Evolutionary conservation across 2,888 invertebrate genomes (phyloP).

Genomic region (Andrena hattorfiana): DNA sequence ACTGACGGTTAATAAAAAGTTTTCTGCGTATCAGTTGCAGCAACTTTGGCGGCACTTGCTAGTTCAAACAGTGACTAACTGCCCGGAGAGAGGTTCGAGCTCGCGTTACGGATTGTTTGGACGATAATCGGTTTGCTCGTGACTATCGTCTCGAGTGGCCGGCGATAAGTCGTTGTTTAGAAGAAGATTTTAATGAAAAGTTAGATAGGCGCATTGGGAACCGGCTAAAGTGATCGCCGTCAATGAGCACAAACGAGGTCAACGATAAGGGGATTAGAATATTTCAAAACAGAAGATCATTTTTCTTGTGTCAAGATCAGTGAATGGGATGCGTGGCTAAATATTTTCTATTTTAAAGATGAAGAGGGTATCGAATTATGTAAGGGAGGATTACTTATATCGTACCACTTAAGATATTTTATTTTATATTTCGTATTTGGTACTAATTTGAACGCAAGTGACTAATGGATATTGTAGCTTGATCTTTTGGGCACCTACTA

Average conservation of each 20-base stretch:
- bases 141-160: background rate
- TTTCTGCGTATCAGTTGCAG: slow-evolving; percentile 28
- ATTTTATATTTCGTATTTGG: too few relatives aligned
- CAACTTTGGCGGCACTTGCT: background rate
- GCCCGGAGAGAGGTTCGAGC: background rate
- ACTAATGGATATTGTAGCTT: too few relatives aligned
- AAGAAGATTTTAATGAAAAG: background rate
- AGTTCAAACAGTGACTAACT: slow-evolving; percentile 22
- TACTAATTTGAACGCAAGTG: too few relatives aligned
- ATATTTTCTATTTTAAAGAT: too few relatives aligned
- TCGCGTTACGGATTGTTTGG: background rate
- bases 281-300: background rate
- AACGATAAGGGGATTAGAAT: too few relatives aligned
- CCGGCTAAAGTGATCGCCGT: background rate
- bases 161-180: background rate
- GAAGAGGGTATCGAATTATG: too few relatives aligned
- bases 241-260: too few relatives aligned
- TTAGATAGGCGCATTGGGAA: background rate
- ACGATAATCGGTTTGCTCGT: background rate
- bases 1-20: slow-evolving; percentile 45
- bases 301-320: background rate
- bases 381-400: too few relatives aligned
- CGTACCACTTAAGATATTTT: too few relatives aligned
- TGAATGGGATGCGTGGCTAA: background rate
- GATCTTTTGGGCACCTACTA: too few relatives aligned